Percentiles rank a stretch among this genome's conserved stretches.
These are phyloP conservation scores for Anseranas semipalmata DNA, from an alignment of 2,113 vertebrate genomes.

Conservation along the genomic window DNA sequence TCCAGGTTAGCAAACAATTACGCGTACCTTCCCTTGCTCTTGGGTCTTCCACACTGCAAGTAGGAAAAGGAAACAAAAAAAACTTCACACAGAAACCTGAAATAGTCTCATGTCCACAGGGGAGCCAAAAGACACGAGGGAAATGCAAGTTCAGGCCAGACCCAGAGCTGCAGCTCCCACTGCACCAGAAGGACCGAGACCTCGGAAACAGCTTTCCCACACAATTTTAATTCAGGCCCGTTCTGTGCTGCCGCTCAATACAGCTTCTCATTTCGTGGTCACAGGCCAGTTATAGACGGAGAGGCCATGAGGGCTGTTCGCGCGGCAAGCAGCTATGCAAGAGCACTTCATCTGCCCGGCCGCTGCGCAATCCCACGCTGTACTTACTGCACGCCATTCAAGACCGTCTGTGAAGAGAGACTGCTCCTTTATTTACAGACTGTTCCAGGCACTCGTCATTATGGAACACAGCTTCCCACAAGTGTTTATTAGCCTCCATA, in stretches of 20 bases:
- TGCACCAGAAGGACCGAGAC: not conserved
- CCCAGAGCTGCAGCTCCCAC: not conserved
- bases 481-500: slow-evolving; percentile 1
- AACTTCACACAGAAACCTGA: not conserved
- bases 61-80: not conserved
- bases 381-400: not conserved
- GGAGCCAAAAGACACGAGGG: not conserved
- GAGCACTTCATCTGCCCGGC: not conserved
- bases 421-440: not conserved
- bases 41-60: not conserved
- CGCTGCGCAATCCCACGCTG: not conserved
- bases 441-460: not conserved
- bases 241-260: not conserved
- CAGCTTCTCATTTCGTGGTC: not conserved
- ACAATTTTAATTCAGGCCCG: not conserved
- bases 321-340: not conserved
- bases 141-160: not conserved
- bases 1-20: not conserved
- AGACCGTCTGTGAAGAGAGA: not conserved
- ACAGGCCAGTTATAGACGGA: not conserved
- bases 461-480: not conserved
- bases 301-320: not conserved
- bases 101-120: not conserved
- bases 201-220: not conserved
- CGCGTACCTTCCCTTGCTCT: not conserved